A percentile compares a stretch with the other conserved stretches of the same genome.
These are phyloP conservation scores for Dreissena rostriformis DNA, from an alignment of 1,140 invertebrate genomes.

Conservation along the genomic window DNA sequence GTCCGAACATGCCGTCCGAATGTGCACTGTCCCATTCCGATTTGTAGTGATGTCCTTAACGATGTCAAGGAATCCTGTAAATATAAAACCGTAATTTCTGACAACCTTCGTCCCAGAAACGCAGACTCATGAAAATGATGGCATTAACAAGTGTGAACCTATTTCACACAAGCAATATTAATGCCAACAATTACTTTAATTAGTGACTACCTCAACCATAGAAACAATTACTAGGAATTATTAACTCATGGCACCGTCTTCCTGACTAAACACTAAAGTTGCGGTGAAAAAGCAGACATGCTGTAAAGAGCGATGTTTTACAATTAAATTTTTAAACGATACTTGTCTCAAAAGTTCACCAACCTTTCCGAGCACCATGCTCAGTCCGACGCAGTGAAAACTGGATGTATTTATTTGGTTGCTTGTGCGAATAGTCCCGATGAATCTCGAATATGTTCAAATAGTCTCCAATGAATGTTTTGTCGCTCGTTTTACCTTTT, in stretches of 20 bases:
- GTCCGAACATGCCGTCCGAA: neutral
- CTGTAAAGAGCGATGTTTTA: too few species aligned
- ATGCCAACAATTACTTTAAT: too few species aligned
- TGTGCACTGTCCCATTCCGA: conserved; percentile 34
- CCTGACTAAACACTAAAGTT: too few species aligned
- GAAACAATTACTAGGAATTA: too few species aligned
- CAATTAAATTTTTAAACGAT: too few species aligned
- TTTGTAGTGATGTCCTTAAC: conserved; percentile 47
- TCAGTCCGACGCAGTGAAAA: conserved; percentile 43
- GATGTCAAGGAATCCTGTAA: conserved; percentile 45
- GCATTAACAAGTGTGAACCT: too few species aligned
- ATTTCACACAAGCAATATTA: too few species aligned
- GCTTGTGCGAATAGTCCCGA: conserved; percentile 19
- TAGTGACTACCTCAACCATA: too few species aligned
- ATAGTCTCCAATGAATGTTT: conserved; percentile 57
- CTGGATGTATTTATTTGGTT: conserved; percentile 35
- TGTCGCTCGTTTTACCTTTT: conserved; percentile 24
- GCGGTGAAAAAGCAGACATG: neutral
- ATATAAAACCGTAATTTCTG: too few species aligned
- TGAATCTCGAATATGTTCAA: conserved; percentile 57
- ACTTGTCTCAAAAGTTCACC: neutral
- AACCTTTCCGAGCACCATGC: conserved; percentile 39
- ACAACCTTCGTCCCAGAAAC: too few species aligned
- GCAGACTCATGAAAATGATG: too few species aligned
- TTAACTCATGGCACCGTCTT: too few species aligned